Conservation (phyloP, 2,888 invertebrate genomes). For the Ceraclea dissimilis region DNA sequence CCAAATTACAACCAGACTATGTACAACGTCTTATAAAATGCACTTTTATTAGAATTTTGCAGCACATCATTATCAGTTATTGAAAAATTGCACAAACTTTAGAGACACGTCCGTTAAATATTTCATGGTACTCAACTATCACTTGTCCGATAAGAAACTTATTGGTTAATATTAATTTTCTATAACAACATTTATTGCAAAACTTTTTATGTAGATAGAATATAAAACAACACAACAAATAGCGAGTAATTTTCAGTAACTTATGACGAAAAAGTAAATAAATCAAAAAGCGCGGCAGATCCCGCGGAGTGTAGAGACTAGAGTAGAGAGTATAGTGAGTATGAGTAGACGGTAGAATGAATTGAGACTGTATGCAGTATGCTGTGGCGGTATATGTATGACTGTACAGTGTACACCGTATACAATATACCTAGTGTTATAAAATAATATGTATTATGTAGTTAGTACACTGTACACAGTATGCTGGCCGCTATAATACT, state of each 20-base stretch:
- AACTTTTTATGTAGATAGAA: too few species aligned
- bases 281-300: constrained; percentile 19
- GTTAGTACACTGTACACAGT: too few species aligned
- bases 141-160: constrained; percentile 19
- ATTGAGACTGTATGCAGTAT: too few species aligned
- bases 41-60: constrained; percentile 7
- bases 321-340: neutral
- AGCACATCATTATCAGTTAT: constrained; percentile 10
- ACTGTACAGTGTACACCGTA: too few species aligned
- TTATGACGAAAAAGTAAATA: constrained; percentile 5
- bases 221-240: neutral
- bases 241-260: neutral
- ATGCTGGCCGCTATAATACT: too few species aligned
- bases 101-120: constrained; percentile 10
- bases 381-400: too few species aligned
- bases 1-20: neutral
- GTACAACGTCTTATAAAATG: constrained; percentile 4
- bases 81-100: constrained; percentile 15
- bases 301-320: constrained; percentile 9
- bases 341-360: too few species aligned
- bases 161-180: constrained; percentile 10
- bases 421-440: too few species aligned
- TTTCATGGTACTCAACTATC: constrained; percentile 11
- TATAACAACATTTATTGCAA: neutral
- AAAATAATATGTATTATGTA: too few species aligned